Evolutionary conservation across 2,888 invertebrate genomes (phyloP).

Genomic region (Salticus scenicus): DNA sequence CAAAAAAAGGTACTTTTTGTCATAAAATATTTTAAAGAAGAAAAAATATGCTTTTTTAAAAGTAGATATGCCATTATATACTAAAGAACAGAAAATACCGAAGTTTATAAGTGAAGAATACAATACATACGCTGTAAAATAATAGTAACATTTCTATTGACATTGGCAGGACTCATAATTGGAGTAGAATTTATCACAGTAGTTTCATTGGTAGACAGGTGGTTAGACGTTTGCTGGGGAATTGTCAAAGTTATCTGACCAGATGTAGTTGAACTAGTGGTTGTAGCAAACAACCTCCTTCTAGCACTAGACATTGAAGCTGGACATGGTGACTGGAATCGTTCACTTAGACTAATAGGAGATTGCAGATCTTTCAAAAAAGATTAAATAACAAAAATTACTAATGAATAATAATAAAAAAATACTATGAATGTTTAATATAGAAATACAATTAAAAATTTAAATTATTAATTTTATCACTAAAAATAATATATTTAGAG

Average conservation of each 20-base stretch:
- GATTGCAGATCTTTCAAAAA: constrained; percentile 73
- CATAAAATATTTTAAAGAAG: too few species aligned
- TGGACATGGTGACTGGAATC: constrained; percentile 82
- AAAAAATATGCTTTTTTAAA: too few species aligned
- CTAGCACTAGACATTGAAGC: constrained; percentile 75
- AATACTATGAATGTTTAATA: too few species aligned
- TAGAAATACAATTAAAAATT: too few species aligned
- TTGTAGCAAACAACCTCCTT: constrained; percentile 75
- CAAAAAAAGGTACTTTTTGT: too few species aligned
- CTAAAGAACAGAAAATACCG: too few species aligned
- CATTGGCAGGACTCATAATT: constrained; percentile 59
- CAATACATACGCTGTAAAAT: constrained; percentile 62
- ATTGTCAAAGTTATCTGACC: constrained; percentile 42
- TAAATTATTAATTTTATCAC: too few species aligned
- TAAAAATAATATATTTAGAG: too few species aligned
- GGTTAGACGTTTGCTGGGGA: constrained; percentile 11
- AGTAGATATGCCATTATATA: too few species aligned
- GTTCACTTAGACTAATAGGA: constrained; percentile 76
- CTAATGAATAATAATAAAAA: too few species aligned
- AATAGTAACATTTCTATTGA: constrained; percentile 60
- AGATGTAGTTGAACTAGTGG: constrained; percentile 17
- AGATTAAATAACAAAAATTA: constrained; percentile 4
- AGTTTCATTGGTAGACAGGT: constrained; percentile 27
- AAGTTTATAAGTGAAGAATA: not conserved
- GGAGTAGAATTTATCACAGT: constrained; percentile 34